Conservation (phyloP, 2,113 vertebrate species). For the Corapipo altera region DNA sequence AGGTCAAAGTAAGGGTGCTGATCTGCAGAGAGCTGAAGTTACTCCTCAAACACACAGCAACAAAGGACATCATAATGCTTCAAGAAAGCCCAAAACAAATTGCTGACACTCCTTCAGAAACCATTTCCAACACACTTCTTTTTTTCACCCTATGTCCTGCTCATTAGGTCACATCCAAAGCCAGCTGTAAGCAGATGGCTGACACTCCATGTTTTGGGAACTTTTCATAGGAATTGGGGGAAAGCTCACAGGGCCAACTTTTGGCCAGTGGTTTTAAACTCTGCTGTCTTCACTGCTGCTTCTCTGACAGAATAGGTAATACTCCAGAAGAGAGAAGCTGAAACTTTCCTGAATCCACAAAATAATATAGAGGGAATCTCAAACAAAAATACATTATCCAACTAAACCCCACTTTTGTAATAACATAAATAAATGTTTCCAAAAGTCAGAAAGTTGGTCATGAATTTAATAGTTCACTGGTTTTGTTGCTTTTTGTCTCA, state of each 20-base stretch:
- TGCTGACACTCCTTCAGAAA: not conserved
- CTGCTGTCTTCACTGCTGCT: not conserved
- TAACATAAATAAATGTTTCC: not conserved
- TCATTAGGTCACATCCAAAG: not conserved
- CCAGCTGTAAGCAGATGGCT: not conserved
- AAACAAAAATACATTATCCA: not conserved
- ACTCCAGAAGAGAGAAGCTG: not conserved
- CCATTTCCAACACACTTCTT: not conserved
- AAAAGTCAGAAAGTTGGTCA: not conserved
- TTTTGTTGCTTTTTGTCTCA: not conserved
- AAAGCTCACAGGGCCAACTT: not conserved
- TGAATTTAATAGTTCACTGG: not conserved
- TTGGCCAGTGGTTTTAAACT: not conserved
- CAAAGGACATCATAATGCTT: not conserved
- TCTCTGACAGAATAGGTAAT: not conserved
- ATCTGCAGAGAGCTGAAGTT: not conserved
- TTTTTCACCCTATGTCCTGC: not conserved
- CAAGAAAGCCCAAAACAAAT: not conserved
- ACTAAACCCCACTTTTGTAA: not conserved
- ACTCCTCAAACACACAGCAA: not conserved
- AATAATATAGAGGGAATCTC: not conserved
- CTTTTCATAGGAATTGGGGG: not conserved
- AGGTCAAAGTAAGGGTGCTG: not conserved
- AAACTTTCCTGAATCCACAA: not conserved
- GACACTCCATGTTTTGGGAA: not conserved